A percentile compares a stretch with the other conserved stretches of the same genome.
Conservation (phyloP, 2,113 vertebrate species). For the Sinocyclocheilus maitianheensis region DNA sequence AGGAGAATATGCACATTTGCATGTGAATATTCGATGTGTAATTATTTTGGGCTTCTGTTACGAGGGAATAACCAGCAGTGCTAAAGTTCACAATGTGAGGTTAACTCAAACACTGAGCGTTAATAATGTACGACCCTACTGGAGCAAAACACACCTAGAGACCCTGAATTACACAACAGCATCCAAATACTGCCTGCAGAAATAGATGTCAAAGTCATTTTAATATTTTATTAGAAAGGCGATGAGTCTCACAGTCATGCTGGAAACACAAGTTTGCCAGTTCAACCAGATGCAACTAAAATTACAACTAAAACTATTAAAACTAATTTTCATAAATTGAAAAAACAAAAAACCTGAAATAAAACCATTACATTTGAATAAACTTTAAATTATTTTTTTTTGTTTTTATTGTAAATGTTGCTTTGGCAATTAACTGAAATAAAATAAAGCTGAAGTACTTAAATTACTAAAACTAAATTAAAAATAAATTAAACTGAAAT, state of each 20-base stretch:
- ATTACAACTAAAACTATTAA: not conserved
- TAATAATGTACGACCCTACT: conserved; percentile 5
- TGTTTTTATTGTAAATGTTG: no score
- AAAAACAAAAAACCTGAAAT: not conserved
- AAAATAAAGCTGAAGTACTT: not conserved
- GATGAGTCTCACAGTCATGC: not conserved
- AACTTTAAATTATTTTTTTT: no score
- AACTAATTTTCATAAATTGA: no score
- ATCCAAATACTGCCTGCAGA: not conserved
- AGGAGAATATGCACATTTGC: not conserved
- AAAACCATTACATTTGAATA: not conserved
- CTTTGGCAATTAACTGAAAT: no score
- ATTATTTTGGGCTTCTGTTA: conserved; percentile 8
- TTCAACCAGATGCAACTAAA: not conserved
- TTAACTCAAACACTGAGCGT: not conserved
- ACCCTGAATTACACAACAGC: not conserved
- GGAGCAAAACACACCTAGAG: not conserved
- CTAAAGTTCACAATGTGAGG: not conserved
- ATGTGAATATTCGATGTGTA: conserved; percentile 6
- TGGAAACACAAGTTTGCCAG: not conserved
- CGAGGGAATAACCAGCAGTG: not conserved
- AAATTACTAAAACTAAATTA: not conserved
- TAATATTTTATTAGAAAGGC: not conserved
- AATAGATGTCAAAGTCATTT: not conserved
- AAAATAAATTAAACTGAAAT: not conserved